Evolutionary conservation across 2,797 vertebrate species (phyloP).

Genomic region (Sus cebifrons): DNA sequence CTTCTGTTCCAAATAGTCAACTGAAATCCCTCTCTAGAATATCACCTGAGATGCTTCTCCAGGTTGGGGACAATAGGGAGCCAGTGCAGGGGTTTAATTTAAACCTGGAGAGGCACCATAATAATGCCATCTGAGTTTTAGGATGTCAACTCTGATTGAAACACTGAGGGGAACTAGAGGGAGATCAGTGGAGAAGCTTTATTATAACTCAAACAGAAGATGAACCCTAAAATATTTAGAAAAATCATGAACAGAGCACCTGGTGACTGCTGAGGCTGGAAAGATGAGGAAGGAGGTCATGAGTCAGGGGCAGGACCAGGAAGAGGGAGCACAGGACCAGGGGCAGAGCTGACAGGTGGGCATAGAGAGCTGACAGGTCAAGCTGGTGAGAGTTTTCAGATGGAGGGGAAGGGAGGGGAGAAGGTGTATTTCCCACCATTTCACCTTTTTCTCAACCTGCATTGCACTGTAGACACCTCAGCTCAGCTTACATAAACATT

Average conservation of each 20-base stretch:
- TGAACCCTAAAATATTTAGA: not conserved
- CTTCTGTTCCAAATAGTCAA: not conserved
- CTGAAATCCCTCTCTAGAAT: not conserved
- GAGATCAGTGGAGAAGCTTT: not conserved
- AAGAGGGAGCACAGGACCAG: not conserved
- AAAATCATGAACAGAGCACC: not conserved
- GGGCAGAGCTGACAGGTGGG: not conserved
- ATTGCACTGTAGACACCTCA: rapidly evolving
- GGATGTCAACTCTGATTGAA: not conserved
- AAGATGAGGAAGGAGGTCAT: not conserved
- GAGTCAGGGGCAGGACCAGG: not conserved
- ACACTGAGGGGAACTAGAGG: not conserved
- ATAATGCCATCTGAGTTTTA: not conserved
- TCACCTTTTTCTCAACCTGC: not conserved
- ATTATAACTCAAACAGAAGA: not conserved
- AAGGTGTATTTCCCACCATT: not conserved
- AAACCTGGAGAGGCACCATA: not conserved
- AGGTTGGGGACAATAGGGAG: not conserved
- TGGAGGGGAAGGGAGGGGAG: too few relatives aligned
- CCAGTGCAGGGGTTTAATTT: not conserved
- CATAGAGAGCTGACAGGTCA: not conserved
- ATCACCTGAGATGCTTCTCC: not conserved
- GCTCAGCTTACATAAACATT: rapidly evolving
- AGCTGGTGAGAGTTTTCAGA: not conserved
- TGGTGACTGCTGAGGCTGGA: not conserved